Evolutionary conservation across 2,797 vertebrate species (phyloP), one percentile per base, ranked within the genome.

Genomic region (Crax fasciolata): DNA sequence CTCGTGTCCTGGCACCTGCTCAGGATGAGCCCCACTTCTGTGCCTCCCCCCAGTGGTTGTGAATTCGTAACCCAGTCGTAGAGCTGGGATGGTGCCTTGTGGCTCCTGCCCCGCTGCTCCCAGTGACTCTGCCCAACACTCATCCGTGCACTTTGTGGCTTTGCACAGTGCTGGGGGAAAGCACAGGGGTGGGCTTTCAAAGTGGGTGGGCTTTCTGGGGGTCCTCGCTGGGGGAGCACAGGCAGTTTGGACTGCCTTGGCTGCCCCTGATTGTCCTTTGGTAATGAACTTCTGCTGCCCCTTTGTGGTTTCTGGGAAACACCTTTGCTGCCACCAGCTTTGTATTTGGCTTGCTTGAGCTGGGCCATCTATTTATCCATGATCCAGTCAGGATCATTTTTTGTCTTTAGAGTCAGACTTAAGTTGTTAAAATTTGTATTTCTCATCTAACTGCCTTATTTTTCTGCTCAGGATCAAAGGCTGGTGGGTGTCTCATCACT

Each of bases 401-500:
- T 82, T 72, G 10, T 32, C 51, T 41, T 5, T 61, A 35, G 63
- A 57, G 52, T 57, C 51, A 65, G 67, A 43, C 20, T 35, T 72
- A 21, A 0, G 35, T 4, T n/a, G 44, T 24, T 84, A 39, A 90
- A 72, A 39, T 57, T 28, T 10, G 0, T 4, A 7, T 67, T 85
- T 71, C 16, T 81, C 2, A 0, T 68, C 61, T 92, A 73, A 83
- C 15, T 68, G 61, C 13, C 2, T 0, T 1, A 0, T 49, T 43
- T 51, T 81, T 84, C 65, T 94, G 27, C 72, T 85, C 80, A 98
- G 99, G 96, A 99, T 99, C 96, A 99, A 99, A 98, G 99, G 99
- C 78, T 99, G 99, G 99, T 99, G 99, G 99, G 99, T 99, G 84
- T 99, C 98, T 68, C 99, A 99, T 96, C 99, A 99, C 96, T 99